phyloP scores from a whole-genome alignment of 2,888 invertebrate genomes.

The Hyalella azteca region DNA sequence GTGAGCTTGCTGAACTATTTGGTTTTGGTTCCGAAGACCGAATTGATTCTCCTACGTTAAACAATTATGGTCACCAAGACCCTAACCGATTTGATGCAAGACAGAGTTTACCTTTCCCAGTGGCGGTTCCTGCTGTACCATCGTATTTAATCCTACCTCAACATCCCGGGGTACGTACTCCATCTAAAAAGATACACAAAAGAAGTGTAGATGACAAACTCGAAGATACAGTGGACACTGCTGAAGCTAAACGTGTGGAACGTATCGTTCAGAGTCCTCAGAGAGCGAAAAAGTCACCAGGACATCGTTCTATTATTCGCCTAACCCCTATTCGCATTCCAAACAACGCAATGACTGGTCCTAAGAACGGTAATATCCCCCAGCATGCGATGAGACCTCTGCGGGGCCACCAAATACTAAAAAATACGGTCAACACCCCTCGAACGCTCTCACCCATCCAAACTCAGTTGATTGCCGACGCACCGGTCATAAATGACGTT shows the following conservation, averaged over 20 bases:
- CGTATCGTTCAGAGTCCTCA: neutral
- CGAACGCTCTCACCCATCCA: neutral
- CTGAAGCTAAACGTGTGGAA: neutral
- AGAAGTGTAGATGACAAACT: neutral
- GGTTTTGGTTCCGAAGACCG: neutral
- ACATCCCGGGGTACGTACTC: neutral
- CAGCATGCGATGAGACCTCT: neutral
- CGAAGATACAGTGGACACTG: neutral
- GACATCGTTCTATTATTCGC: neutral
- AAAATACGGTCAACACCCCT: neutral
- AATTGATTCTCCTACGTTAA: neutral
- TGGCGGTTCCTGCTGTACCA: neutral
- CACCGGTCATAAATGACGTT: neutral
- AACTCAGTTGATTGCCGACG: neutral
- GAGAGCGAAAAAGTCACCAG: neutral
- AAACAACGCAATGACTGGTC: neutral
- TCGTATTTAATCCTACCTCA: constrained; percentile 1
- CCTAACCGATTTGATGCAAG: neutral
- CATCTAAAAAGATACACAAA: neutral
- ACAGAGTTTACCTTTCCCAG: neutral
- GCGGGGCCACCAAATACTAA: neutral
- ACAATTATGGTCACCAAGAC: neutral
- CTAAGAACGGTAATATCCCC: neutral
- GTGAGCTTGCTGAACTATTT: constrained; percentile 1
- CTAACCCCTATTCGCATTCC: neutral